A percentile compares a stretch with the other conserved stretches of the same genome.
Conservation (phyloP, 2,888 invertebrate genomes). For the Thereva nobilitata region DNA sequence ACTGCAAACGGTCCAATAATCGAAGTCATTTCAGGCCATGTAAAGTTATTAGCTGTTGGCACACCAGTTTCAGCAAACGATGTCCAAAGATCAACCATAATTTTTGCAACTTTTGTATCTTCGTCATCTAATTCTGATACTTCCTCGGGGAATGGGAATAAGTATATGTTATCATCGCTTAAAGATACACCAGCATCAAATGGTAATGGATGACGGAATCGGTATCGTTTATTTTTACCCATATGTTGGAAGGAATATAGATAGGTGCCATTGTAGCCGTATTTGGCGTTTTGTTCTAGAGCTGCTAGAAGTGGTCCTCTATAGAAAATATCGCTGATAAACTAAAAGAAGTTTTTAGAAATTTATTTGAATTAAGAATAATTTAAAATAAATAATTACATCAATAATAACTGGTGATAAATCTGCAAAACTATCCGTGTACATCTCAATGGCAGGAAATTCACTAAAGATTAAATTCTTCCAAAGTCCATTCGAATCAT, state of each 20-base stretch:
- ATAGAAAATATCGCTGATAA: slow-evolving; percentile 53
- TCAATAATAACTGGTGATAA: slow-evolving; percentile 7
- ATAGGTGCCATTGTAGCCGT: slow-evolving; percentile 52
- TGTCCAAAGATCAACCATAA: slow-evolving; percentile 57
- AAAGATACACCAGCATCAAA: slow-evolving; percentile 62
- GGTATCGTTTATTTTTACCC: slow-evolving; percentile 57
- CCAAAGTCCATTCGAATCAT: slow-evolving; percentile 26
- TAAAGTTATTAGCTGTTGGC: slow-evolving; percentile 46
- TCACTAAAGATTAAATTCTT: slow-evolving; percentile 20
- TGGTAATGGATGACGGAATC: slow-evolving; percentile 53
- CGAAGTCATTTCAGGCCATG: slow-evolving; percentile 51
- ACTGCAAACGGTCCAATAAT: slow-evolving; percentile 55
- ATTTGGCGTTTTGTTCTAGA: slow-evolving; percentile 46
- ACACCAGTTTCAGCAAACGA: slow-evolving; percentile 51
- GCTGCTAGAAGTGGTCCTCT: slow-evolving; percentile 52
- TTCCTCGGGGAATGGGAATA: slow-evolving; percentile 59
- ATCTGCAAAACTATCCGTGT: neutral
- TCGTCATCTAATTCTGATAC: slow-evolving; percentile 51
- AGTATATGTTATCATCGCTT: slow-evolving; percentile 64
- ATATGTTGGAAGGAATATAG: slow-evolving; percentile 61
- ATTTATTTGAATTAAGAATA: neutral
- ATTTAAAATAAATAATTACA: slow-evolving; percentile 13
- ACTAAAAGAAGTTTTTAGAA: slow-evolving; percentile 40
- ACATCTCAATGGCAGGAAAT: slow-evolving; percentile 2
- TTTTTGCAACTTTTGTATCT: slow-evolving; percentile 55